These are phyloP conservation scores for Ispidina picta DNA, from an alignment of 2,797 vertebrate species.

Conservation along the genomic window DNA sequence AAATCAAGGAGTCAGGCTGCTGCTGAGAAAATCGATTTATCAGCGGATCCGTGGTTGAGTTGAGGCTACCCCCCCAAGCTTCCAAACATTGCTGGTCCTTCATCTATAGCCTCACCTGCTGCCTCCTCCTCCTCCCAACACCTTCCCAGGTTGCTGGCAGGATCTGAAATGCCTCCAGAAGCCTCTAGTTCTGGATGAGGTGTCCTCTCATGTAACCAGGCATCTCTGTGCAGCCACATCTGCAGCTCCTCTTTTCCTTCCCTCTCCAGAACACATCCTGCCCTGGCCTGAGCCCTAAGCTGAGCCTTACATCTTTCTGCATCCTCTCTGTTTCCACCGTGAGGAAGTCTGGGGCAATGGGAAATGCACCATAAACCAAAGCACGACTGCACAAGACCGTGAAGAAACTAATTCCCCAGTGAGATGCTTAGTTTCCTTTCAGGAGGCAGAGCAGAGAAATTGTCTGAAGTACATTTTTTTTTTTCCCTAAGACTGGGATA, in stretches of 20 bases:
- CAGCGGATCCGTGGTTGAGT: background rate
- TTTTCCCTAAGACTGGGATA: background rate
- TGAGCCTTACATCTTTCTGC: background rate
- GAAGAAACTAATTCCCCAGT: background rate
- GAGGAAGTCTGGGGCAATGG: background rate
- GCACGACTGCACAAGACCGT: background rate
- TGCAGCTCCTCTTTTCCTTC: background rate
- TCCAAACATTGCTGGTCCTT: background rate
- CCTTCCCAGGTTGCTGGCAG: background rate
- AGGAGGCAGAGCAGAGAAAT: background rate
- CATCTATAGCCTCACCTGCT: background rate
- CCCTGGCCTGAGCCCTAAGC: background rate
- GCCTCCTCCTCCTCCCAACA: background rate
- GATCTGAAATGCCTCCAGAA: background rate
- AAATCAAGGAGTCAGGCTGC: background rate
- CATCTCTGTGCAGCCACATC: background rate
- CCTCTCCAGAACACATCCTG: background rate
- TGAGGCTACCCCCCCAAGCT: background rate
- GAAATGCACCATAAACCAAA: background rate
- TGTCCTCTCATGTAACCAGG: rapidly evolving
- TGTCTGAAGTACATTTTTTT: rapidly evolving
- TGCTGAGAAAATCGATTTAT: background rate
- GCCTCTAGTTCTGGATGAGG: background rate
- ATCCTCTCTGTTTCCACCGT: background rate
- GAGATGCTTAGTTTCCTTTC: background rate